Evolutionary conservation across 1,140 invertebrate genomes (phyloP), one percentile per base, ranked within the genome.

Genomic region (Lamellibrachia luymesi): DNA sequence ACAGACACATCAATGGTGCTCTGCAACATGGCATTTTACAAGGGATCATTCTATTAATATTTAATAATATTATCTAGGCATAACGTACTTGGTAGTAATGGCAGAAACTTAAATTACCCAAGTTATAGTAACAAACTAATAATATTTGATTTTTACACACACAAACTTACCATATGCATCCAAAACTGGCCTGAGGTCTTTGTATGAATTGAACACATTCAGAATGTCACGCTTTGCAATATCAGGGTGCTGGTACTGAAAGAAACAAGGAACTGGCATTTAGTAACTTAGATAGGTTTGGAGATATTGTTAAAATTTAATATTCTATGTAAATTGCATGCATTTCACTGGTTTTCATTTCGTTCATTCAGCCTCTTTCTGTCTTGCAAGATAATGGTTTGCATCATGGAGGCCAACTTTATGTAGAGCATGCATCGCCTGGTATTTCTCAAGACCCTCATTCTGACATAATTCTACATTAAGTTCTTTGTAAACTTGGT

Each of bases 191-290:
- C 97, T 96, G 91, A 99, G 96, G 95, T 98, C 97, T 95, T 97
- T 97, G 96, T 98, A 99, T 93, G 97, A 96, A 95, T 97, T 97
- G 50, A 98, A 96, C 80, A 97, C 97, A 95, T 96, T 97, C 52
- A 97, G 94, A 91, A 98, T 97, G 96, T 99, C 98, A 95, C 97
- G 97, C 94, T 97, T 97, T 13, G 98, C 97, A 94, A 97, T 97
- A 94, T 98, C 98, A 80, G 97, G 97, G 97, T 98, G 97, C 95
- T 97, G 97, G 95, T 98, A 98, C 96, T 96, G 94, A 13, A 91
- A 91, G 10, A 4, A 50, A 91, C 8, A 91, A 22, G 64, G 13
- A 80, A 80, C 64, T 80, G 6, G 64, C 17, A 22, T 80, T 10
- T 22, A 80, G 64, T 22, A 80, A 80, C 25, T 80, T 80, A 80